phyloP scores from a whole-genome alignment of 2,797 vertebrate genomes.

The Sebastes minor region DNA sequence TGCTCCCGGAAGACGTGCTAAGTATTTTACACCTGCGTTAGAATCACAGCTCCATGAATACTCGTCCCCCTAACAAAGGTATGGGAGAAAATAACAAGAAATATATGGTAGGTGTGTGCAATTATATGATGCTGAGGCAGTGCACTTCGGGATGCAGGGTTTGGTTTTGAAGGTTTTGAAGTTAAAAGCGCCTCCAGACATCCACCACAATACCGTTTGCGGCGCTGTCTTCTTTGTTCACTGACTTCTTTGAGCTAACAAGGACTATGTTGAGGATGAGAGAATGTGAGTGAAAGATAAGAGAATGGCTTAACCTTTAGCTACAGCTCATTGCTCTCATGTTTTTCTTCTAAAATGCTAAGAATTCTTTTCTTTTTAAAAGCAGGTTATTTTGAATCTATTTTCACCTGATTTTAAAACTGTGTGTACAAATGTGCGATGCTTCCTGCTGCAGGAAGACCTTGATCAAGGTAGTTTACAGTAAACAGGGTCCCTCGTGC shows the following conservation, averaged over 20 bases:
- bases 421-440: neutral
- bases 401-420: neutral
- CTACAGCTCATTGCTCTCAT: neutral
- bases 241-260: conserved; percentile 26
- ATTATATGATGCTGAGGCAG: conserved; percentile 27
- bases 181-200: conserved; percentile 42
- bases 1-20: conserved; percentile 62
- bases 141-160: neutral
- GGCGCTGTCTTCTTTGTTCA: conserved; percentile 27
- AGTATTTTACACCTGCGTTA: conserved; percentile 67
- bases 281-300: conserved; percentile 34
- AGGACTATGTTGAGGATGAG: neutral
- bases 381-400: neutral
- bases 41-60: conserved; percentile 7
- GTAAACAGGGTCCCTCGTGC: neutral
- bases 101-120: neutral
- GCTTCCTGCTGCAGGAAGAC: neutral
- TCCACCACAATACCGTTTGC: conserved; percentile 21
- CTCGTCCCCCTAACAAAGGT: conserved; percentile 47
- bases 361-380: neutral
- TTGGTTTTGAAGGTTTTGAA: conserved; percentile 48
- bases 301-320: conserved; percentile 22
- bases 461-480: neutral
- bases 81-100: conserved; percentile 41
- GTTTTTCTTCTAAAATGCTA: neutral